Base-by-base conservation (phyloP, 2,888 invertebrate genomes). In the Ephialtes manifestator region DNA sequence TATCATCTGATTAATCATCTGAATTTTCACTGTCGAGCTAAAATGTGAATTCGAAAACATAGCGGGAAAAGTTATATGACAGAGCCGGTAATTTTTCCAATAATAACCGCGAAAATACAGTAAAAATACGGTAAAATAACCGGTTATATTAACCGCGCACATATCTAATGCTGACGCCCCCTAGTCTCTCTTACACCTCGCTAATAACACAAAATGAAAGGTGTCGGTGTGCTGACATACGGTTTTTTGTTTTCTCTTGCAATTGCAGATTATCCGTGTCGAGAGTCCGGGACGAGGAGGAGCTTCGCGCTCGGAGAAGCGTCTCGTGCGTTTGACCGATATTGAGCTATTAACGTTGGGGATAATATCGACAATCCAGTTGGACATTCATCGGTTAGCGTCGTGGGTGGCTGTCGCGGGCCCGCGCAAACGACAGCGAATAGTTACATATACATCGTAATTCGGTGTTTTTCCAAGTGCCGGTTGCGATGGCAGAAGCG, bases 401-500 rank as follows among this genome's bases (percentile, higher is more conserved):
- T 28, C 55, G 55, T 55, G 55, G 55, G 24, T 55, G 55, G 24
- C 11, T 28, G 24, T 55, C 24, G 24, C 53, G 53, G 53, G 53
- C 58, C 58, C 58, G 58, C 58, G 58, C 58, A 58, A 58, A 58
- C 11, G 58, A 35, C 8, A 31, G 3, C 65, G 43, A 43, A n/a
- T n/a, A n/a, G 31, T 24, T 11, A 7, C 63, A 39, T 39, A 35
- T 13, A 28, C 15, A 31, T n/a, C 31, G 15, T 13, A 58, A 11
- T 24, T 55, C 55, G 18, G 1, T 24, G 4, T 51, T 1, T n/a
- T 18, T 18, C 18, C 51, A 18, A 51, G 60, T 31, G 60, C 53
- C 18, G 55, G 55, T 46, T 35, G 58, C 55, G 84, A 94, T 94
- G 94, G 93, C 93, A 60, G 94, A 94, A 79, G 92, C 93, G 81